phyloP scores from a whole-genome alignment of 2,888 invertebrate species.

The Agonopterix arenella region DNA sequence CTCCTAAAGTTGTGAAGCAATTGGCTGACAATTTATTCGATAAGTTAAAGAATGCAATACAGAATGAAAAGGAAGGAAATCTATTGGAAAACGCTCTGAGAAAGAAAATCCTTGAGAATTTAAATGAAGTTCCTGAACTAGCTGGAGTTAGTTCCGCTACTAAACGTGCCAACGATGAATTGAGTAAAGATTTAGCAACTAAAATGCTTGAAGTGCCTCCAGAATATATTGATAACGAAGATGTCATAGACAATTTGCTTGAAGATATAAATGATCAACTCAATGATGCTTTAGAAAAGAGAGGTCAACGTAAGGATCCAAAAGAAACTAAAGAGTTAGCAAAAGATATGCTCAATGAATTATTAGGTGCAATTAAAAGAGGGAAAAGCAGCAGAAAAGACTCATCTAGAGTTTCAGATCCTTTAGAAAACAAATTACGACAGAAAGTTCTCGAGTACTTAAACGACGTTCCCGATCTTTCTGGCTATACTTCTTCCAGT shows the following conservation, averaged over 20 bases:
- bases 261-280: not conserved
- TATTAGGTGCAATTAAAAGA: not conserved
- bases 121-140: not conserved
- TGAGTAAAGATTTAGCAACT: not conserved
- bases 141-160: not conserved
- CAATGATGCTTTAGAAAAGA: not conserved
- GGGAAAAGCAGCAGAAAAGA: not conserved
- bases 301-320: not conserved
- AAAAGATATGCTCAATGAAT: not conserved
- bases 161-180: not conserved
- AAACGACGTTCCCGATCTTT: not conserved
- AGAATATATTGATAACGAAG: not conserved
- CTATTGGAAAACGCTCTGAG: not conserved
- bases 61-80: not conserved
- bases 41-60: constrained; percentile 1
- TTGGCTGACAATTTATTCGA: constrained; percentile 10
- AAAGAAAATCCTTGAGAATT: not conserved
- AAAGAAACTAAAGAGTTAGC: not conserved
- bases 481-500: not conserved
- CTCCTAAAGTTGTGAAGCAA: constrained; percentile 9
- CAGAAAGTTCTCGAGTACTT: not conserved
- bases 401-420: not conserved
- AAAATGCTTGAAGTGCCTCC: not conserved
- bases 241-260: not conserved
- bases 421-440: not conserved